Evolutionary conservation across 2,888 invertebrate species (phyloP), one percentile per base, ranked within the genome.

Genomic region (Amphipoea lucens): DNA sequence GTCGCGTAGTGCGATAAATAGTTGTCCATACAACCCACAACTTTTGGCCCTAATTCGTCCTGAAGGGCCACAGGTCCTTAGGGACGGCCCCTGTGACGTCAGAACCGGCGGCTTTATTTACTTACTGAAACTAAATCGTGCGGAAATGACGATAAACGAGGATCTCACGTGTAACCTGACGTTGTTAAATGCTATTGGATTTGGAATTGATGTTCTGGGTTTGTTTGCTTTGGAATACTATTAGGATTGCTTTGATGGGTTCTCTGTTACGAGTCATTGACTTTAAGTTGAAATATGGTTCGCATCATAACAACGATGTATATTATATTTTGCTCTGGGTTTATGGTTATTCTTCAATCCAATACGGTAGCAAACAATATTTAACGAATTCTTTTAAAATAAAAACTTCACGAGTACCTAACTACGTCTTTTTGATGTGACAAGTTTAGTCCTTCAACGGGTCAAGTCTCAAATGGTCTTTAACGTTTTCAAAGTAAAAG

Each of bases 41-140:
- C 12, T 67, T 74, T 63, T 68, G 23, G 36, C 12, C 20, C 51
- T 74, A 74, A 84, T 84, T 68, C 42, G 17, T 74, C 57, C 63
- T 40, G 48, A 73, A 78, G 76, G 76, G 62, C 67, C 54, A 40
- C 71, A 42, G 72, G 72, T 73, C 79, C 76, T 69, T 17, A 4
- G 69, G 70, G 77, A 48, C 54, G 48, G 72, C 67, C 79, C 63
- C 40, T 14, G 78, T 83, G 86, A 74, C 79, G 79, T 78, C 86
- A 84, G 40, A 42, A 23, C 70, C 63, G 72, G 14, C 63, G 76
- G 69, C 63, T 51, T 82, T 81, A 86, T 89, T 79, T 88, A 88
- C 82, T 83, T 89, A 89, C 81, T 86, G 81, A 81, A 87, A 80
- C 60, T 81, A 86, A 89, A 89, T 88, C 79, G 83, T 76, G 81